A percentile compares a stretch with the other conserved stretches of the same genome.
Evolutionary conservation across 2,888 invertebrate species (phyloP).

Genomic region (Cephus pulcher): DNA sequence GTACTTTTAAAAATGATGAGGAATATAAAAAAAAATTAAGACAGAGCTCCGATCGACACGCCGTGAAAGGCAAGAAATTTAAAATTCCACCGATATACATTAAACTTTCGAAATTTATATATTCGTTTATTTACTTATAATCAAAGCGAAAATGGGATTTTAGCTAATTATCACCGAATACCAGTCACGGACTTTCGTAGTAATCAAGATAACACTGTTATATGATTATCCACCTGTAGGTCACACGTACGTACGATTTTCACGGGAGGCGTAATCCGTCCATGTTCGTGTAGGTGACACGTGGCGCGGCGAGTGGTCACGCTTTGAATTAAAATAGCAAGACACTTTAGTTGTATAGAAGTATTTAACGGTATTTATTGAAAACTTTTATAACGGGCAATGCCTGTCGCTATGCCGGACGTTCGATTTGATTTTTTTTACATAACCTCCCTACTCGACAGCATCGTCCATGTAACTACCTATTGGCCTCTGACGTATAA

Average conservation of each 20-base stretch:
- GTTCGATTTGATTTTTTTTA: not conserved
- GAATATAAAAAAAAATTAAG: not conserved
- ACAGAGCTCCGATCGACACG: not conserved
- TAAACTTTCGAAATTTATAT: not conserved
- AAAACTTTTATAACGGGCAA: not conserved
- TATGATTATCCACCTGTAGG: not conserved
- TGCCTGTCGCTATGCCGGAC: not conserved
- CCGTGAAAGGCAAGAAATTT: not conserved
- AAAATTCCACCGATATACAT: not conserved
- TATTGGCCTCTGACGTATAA: slow-evolving; percentile 13
- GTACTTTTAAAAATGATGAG: not conserved
- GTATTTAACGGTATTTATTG: not conserved
- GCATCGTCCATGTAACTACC: not conserved
- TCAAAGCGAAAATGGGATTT: not conserved
- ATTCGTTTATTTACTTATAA: not conserved
- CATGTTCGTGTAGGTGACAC: not conserved
- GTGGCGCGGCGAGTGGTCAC: not conserved
- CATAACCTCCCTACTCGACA: not conserved
- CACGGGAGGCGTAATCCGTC: not conserved
- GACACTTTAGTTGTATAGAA: not conserved
- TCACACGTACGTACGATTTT: not conserved
- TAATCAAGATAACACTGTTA: not conserved
- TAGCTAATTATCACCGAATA: not conserved
- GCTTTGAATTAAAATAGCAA: not conserved
- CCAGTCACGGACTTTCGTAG: not conserved